Base-by-base conservation (phyloP, 2,888 invertebrate species). In the Heliconius cydno region DNA sequence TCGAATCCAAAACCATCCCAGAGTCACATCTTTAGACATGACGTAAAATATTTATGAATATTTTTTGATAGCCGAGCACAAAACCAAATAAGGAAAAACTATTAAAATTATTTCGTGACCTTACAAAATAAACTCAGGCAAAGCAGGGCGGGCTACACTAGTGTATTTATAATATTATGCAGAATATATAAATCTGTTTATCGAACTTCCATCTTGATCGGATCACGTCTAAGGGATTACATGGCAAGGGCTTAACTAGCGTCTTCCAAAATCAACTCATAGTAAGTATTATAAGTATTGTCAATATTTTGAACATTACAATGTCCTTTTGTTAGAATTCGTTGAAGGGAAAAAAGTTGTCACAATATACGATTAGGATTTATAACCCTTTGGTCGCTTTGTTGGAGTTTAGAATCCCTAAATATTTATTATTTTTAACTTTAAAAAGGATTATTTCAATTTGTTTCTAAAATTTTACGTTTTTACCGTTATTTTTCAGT, bases 261-360 rank as follows among this genome's bases (percentile, higher is more conserved):
- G 46, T 46, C 65, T 65, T 28, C 65, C 2, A 57, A 73, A 41
- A 41, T 65, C 74, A 46, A 74, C 60, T 41, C 65, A 30, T 75
- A 25, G 19, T 25, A 46, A 30, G 63, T 65, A 75, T 75, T 75
- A 22, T 65, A 60, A 41, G 65, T 46, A 75, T 75, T 75, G 65
- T 75, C 75, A 75, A 75, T 75, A 75, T 75, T 65, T 66, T 41
- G 41, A 22, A 7, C 28, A 46, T 75, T 66, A 75, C 75, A 65
- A 28, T 63, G 22, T 46, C 12, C 28, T 46, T 65, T 75, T 66
- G 65, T 75, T 28, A 46, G 19, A 30, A 46, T 75, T 75, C 65
- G 30, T 46, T 75, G 75, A 75, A 75, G 65, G 41, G 19, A 65
- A 74, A 65, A 75, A 75, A 28, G 65, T 75, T 75, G 75, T 75